Base-by-base conservation (phyloP, 2,888 invertebrate species). In the Xestia ashworthii region DNA sequence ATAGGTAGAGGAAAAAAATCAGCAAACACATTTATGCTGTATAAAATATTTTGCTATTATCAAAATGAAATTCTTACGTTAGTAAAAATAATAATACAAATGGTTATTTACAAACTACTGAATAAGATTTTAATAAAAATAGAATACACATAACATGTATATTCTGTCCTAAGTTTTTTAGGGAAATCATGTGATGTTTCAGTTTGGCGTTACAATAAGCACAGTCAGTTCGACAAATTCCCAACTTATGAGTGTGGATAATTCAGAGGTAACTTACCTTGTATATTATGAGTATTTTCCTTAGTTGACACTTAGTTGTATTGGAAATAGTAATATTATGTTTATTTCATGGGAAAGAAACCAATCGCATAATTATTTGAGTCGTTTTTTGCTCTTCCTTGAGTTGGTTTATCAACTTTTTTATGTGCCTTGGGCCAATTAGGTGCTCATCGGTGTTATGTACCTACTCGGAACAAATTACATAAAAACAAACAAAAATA, bases 211-310 rank as follows among this genome's bases (percentile, higher is more conserved):
- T 22, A 53, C 16, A 14, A n/a, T n/a, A n/a, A 67, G 3, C 19
- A 3, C 25, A 44, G 25, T 71, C 32, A 55, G 69, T 80, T 74
- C 55, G 53, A n/a, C 67, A 74, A 84, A 84, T 76, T 74, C 69
- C 55, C 46, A 50, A 41, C 25, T 65, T 16, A 65, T 83, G 64
- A 80, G 9, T 38, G 16, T 60, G 19, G 6, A 41, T 32, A 58
- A 32, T 74, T 65, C 41, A 65, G 38, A 46, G 32, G 65, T 70
- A 66, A 50, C 71, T 25, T 50, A 48, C 22, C 16, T 38, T n/a
- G n/a, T n/a, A 16, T 46, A 46, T 14, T 53, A 46, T 11, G 14
- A 67, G 5, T 76, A 69, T 84, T 84, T 84, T 84, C 83, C 83
- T 78, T 8, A 65, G 58, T 41, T 84, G 72, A 81, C 77, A 75